Conservation (phyloP, 2,797 vertebrate species). For the Tangara arthus region DNA sequence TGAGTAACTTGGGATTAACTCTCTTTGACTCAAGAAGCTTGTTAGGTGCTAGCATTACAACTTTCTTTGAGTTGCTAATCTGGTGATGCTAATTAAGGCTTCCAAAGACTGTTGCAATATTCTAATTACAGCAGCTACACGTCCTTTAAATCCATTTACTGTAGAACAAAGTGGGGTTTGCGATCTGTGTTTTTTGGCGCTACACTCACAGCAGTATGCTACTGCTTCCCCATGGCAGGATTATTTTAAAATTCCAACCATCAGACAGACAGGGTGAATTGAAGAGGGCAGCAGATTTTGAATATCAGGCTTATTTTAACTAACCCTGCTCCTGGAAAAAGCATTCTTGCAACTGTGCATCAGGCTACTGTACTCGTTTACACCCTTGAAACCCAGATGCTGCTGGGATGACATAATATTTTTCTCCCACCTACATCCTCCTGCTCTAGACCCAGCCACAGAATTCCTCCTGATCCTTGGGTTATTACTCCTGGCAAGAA, state of each 20-base stretch:
- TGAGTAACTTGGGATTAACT: neutral
- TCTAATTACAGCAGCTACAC: neutral
- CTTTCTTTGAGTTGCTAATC: constrained; percentile 11
- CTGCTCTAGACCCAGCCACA: neutral
- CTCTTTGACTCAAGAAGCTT: neutral
- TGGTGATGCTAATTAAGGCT: constrained; percentile 33
- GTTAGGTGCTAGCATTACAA: neutral
- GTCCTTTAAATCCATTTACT: neutral
- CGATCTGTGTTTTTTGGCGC: neutral
- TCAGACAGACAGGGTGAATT: neutral
- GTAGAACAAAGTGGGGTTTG: neutral
- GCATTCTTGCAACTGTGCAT: neutral
- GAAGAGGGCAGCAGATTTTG: neutral
- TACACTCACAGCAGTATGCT: neutral
- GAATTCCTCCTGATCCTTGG: neutral
- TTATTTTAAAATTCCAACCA: neutral
- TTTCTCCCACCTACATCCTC: neutral
- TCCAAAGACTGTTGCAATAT: neutral
- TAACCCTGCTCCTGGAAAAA: neutral
- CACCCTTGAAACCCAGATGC: neutral
- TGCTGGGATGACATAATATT: neutral
- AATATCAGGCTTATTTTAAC: neutral
- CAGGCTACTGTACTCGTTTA: fast-evolving
- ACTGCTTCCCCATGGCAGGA: fast-evolving
- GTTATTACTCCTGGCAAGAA: neutral